Base-by-base conservation (phyloP, 2,888 invertebrate species). In the Dinocampus coccinellae region DNA sequence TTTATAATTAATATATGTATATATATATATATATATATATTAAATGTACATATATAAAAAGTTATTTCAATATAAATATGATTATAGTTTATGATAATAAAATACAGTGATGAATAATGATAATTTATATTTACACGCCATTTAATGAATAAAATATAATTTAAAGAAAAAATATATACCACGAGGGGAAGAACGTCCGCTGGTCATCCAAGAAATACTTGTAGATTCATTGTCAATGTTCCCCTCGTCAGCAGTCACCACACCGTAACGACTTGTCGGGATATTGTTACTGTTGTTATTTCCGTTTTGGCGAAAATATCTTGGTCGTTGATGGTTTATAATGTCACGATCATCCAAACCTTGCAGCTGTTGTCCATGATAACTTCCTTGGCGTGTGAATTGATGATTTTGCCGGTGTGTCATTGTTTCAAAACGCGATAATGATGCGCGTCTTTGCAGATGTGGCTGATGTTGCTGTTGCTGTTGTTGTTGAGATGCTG, bases 401-500 rank as follows among this genome's bases (percentile, higher is more conserved):
- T 72, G 67, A 34, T 63, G 63, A 53, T 71, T 53, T 20, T 34
- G 72, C 63, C 52, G 77, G 60, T 26, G 76, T 34, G 11, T 69
- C 52, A 24, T 61, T 68, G 33, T 64, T 36, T 47, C 74, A 61
- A 72, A 67, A 2, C 71, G 57, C 7, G 71, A 57, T 6, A 72
- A 42, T n/a, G 71, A 72, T 22, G 71, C 71, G 16, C 71, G 53
- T 67, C 71, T 62, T 33, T 72, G 72, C 1, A 70, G 33, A 10
- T 16, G 10, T 29, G 13, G 36, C 76, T 80, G 72, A 75, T 81
- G 81, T 74, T 82, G 58, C 10, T 61, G 71, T 0, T 16, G 22
- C n/a, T 69, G 75, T 10, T 47, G 70, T 7, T 29, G 29, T 29
- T 29, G 29, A 29, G 29, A 29, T 29, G 29, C 29, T 29, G 29